Conservation (phyloP, 2,797 vertebrate genomes). For the Picus viridis region DNA sequence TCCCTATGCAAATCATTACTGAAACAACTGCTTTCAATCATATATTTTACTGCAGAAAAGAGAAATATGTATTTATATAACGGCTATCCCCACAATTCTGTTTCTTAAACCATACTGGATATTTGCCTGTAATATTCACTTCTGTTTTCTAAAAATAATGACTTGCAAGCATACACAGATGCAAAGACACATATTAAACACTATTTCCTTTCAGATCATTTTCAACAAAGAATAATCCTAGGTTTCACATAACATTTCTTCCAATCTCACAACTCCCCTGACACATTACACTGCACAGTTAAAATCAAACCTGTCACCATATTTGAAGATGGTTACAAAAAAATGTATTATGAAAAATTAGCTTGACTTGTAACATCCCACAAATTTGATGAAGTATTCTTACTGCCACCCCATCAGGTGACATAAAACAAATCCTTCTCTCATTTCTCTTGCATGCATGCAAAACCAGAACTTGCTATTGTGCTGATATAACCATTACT, state of each 20-base stretch:
- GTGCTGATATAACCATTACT: neutral
- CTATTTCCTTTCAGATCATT: neutral
- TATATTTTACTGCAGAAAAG: neutral
- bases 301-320: neutral
- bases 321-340: neutral
- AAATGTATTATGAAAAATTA: neutral
- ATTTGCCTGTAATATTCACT: neutral
- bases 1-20: neutral
- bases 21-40: neutral
- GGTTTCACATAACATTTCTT: neutral
- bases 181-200: rapidly evolving
- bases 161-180: neutral
- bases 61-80: neutral
- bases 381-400: neutral
- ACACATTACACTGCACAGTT: neutral
- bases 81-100: neutral
- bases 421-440: neutral
- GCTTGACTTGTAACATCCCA: neutral
- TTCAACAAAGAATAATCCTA: neutral
- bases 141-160: neutral
- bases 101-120: neutral
- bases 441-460: neutral
- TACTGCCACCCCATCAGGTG: neutral
- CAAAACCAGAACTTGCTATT: neutral
- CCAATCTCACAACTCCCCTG: neutral